Base-by-base conservation (phyloP, 2,888 invertebrate genomes). In the Amblyteles armatorius region DNA sequence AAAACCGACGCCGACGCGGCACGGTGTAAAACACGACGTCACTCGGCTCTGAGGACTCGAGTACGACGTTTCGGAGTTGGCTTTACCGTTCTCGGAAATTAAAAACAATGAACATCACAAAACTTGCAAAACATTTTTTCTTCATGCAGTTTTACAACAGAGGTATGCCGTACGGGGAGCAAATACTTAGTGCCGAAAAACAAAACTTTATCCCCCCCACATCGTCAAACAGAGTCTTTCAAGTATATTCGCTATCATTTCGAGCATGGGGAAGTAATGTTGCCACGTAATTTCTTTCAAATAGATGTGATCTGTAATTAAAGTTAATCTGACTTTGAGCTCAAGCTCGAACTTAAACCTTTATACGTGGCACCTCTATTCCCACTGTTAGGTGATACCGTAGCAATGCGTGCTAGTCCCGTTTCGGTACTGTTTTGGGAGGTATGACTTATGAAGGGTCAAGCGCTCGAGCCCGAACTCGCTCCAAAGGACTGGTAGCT, bases 21-120 rank as follows among this genome's bases (percentile, higher is more conserved):
- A 60, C 63, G 44, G 67, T 16, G 57, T 73, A 22, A 22, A 0
- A 55, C 55, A 40, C 76, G 52, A 82, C 80, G 81, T 82, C 85
- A 85, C 84, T 86, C 82, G 86, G 48, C 82, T 73, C 26, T 84
- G 63, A 79, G 57, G 44, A 63, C 86, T 84, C 82, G 82, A 80
- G 77, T 65, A 78, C 84, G 55, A 78, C 78, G 77, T 68, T 78
- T 80, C 60, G 33, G 72, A 16, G 63, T 65, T 57, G 52, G 74
- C 29, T 36, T 22, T 55, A 50, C 11, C 55, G 22, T 40, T 19
- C 19, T 19, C 19, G 40, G 11, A 11, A 40, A 40, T 9, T 13
- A 40, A 19, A 19, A 40, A 33, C 57, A 33, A 57, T 55, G 19
- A 52, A 52, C 19, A 19, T 52, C 19, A n/a, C 6, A 5, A 19